Percentiles rank a stretch among this genome's conserved stretches.
Conservation (phyloP, 2,797 vertebrate genomes). For the Oreonectes daqikongensis region DNA sequence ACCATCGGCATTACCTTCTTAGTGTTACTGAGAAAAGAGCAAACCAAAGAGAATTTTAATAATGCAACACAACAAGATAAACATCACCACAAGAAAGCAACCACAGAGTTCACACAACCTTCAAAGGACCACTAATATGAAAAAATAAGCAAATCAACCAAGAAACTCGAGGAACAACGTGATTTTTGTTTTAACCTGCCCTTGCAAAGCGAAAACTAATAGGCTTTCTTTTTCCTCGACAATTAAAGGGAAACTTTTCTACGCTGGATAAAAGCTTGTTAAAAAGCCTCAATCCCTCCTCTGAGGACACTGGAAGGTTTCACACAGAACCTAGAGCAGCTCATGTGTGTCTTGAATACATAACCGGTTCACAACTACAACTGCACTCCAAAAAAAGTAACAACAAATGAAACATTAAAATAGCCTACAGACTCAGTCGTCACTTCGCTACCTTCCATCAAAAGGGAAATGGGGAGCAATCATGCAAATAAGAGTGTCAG, state of each 20-base stretch:
- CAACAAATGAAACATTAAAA: conserved; percentile 36
- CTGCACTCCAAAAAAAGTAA: background rate
- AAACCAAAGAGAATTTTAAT: conserved; percentile 56
- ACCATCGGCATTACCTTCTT: background rate
- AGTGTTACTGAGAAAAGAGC: background rate
- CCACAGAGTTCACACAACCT: conserved; percentile 11
- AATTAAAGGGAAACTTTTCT: conserved; percentile 40
- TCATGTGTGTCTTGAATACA: conserved; percentile 40
- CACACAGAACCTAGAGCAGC: background rate
- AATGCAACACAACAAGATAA: conserved; percentile 56
- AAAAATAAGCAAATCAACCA: background rate
- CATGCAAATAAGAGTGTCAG: conserved; percentile 65
- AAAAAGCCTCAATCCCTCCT: conserved; percentile 31
- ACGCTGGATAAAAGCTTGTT: conserved; percentile 5
- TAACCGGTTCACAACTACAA: conserved; percentile 14
- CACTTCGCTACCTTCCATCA: conserved; percentile 36
- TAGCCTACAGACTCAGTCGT: background rate
- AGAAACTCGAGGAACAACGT: conserved; percentile 23
- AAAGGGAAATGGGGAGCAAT: conserved; percentile 60
- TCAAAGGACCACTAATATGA: conserved; percentile 37
- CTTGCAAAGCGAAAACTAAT: background rate
- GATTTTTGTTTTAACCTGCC: conserved; percentile 43
- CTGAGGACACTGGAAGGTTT: conserved; percentile 26
- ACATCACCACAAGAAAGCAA: background rate
- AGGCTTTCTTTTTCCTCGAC: background rate